These are phyloP conservation scores for Plebejus anna DNA, from an alignment of 2,888 invertebrate genomes.

Conservation along the genomic window DNA sequence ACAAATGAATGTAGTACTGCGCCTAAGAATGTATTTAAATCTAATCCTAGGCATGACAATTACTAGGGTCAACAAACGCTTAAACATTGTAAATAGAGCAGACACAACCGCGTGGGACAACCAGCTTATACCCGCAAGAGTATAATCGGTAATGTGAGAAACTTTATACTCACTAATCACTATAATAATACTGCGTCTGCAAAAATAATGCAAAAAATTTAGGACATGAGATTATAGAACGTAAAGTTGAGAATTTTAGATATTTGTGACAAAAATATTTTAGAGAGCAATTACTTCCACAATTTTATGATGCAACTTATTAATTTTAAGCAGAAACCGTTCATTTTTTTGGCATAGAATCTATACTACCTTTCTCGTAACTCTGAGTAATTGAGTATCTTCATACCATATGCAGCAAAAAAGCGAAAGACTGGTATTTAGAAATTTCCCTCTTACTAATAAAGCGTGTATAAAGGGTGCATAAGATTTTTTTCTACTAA, in stretches of 20 bases:
- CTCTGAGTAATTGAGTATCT: too few relatives aligned
- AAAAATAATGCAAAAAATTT: neutral
- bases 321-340: too few relatives aligned
- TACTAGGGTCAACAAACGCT: constrained; percentile 2
- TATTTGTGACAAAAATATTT: too few relatives aligned
- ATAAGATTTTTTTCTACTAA: too few relatives aligned
- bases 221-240: neutral
- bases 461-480: too few relatives aligned
- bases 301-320: too few relatives aligned
- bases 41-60: constrained; percentile 1
- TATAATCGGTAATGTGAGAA: constrained; percentile 7
- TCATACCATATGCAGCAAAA: too few relatives aligned
- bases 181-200: neutral
- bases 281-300: too few relatives aligned
- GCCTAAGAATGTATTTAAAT: neutral
- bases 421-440: too few relatives aligned
- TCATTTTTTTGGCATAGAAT: too few relatives aligned
- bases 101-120: constrained; percentile 9
- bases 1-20: neutral
- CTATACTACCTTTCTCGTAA: too few relatives aligned
- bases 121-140: neutral
- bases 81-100: constrained; percentile 18
- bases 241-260: neutral
- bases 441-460: too few relatives aligned
- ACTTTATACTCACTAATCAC: neutral